These are phyloP conservation scores for Dinomys branickii DNA, from an alignment of 2,113 vertebrate species.

Conservation along the genomic window DNA sequence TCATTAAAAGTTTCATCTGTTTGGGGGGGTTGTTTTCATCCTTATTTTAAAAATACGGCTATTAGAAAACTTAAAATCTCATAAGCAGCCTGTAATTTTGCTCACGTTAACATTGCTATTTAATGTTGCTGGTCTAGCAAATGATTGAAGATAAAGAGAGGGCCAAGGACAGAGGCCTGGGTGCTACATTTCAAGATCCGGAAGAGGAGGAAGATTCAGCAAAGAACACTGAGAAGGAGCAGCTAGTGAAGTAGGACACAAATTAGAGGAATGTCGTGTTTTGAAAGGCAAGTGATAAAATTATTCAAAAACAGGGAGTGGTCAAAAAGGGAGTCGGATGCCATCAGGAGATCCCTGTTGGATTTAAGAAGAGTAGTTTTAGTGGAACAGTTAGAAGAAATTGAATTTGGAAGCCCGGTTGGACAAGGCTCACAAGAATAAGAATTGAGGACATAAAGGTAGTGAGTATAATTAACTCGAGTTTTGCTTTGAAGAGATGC, in stretches of 20 bases:
- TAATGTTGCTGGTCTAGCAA: neutral
- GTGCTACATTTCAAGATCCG: constrained; percentile 52
- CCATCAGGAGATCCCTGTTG: neutral
- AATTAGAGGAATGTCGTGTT: constrained; percentile 22
- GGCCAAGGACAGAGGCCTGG: constrained; percentile 44
- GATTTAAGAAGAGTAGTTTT: neutral
- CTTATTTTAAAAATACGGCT: neutral
- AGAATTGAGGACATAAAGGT: neutral
- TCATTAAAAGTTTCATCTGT: neutral
- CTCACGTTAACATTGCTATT: neutral
- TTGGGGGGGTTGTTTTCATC: neutral
- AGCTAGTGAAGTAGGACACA: constrained; percentile 50
- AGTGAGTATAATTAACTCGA: constrained; percentile 37
- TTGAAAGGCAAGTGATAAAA: constrained; percentile 33
- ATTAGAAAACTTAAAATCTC: constrained; percentile 1
- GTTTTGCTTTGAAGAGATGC: neutral
- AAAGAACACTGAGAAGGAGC: neutral
- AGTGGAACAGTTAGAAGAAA: neutral
- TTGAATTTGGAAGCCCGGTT: neutral
- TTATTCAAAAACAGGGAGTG: neutral
- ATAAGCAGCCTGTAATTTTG: neutral
- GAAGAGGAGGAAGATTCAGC: neutral
- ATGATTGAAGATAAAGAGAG: neutral
- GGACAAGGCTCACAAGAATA: neutral
- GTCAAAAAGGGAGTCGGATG: neutral